Conservation (phyloP, 2,797 vertebrate species). For the Uromys caudimaculatus region DNA sequence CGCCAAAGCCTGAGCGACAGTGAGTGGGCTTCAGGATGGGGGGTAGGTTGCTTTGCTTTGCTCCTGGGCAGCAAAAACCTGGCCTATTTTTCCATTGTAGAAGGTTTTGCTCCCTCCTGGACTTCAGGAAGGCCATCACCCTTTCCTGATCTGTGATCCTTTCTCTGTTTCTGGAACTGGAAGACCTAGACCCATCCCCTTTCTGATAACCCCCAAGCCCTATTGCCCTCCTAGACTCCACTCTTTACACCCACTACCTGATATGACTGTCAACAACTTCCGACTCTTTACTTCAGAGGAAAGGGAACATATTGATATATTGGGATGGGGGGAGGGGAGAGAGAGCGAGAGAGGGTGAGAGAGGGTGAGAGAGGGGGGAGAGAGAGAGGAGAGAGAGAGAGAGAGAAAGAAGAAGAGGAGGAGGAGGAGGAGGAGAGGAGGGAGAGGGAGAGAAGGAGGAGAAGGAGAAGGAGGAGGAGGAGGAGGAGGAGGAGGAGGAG, state of each 20-base stretch:
- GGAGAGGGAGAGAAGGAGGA: too few species aligned
- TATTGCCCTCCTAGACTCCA: not conserved
- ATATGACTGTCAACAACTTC: not conserved
- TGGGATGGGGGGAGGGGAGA: not conserved
- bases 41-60: not conserved
- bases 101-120: not conserved
- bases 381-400: too few species aligned
- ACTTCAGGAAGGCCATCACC: not conserved
- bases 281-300: not conserved
- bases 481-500: too few species aligned
- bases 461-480: too few species aligned
- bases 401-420: too few species aligned
- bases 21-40: not conserved
- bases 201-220: not conserved
- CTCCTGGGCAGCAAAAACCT: not conserved
- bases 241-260: not conserved
- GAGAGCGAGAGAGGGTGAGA: too few species aligned
- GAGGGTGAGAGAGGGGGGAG: too few species aligned
- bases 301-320: not conserved
- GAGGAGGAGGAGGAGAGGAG: too few species aligned
- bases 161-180: not conserved
- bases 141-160: not conserved
- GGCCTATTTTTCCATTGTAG: not conserved
- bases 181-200: not conserved
- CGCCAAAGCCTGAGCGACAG: not conserved